Conservation (phyloP, 2,888 invertebrate genomes). For the Polydrusus tereticollis region DNA sequence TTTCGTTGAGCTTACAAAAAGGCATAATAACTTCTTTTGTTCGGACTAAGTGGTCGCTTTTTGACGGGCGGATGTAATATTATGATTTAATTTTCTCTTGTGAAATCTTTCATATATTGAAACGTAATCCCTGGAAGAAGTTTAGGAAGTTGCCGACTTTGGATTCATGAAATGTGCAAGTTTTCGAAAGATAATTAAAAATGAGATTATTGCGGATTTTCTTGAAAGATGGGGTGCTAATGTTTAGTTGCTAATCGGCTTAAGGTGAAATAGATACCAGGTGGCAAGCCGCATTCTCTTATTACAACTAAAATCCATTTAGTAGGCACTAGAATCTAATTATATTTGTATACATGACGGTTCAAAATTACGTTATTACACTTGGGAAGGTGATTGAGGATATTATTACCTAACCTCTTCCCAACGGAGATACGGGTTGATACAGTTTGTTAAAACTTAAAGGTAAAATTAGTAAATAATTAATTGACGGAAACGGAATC, state of each 20-base stretch:
- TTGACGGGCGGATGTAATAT: constrained; percentile 42
- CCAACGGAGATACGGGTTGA: too few species aligned
- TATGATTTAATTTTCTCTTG: constrained; percentile 44
- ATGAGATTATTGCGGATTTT: constrained; percentile 1
- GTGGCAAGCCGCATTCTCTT: too few species aligned
- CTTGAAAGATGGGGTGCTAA: not conserved
- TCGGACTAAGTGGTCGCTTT: constrained; percentile 44
- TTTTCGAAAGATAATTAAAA: not conserved
- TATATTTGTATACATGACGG: too few species aligned
- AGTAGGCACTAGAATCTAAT: too few species aligned
- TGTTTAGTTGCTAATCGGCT: constrained; percentile 1
- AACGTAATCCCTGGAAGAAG: constrained; percentile 17
- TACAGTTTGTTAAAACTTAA: too few species aligned
- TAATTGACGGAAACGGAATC: too few species aligned
- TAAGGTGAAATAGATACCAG: constrained; percentile 2
- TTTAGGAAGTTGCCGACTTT: constrained; percentile 8
- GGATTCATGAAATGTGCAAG: not conserved
- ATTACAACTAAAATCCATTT: too few species aligned
- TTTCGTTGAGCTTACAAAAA: constrained; percentile 56
- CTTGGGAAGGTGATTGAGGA: too few species aligned
- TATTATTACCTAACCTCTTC: too few species aligned
- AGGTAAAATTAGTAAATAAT: too few species aligned
- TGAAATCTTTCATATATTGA: constrained; percentile 18
- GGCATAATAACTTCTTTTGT: constrained; percentile 49
- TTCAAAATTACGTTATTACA: too few species aligned